Percentiles rank a stretch among this genome's conserved stretches.
phyloP scores from a whole-genome alignment of 2,113 vertebrate genomes.

The Hemiprocne comata region DNA sequence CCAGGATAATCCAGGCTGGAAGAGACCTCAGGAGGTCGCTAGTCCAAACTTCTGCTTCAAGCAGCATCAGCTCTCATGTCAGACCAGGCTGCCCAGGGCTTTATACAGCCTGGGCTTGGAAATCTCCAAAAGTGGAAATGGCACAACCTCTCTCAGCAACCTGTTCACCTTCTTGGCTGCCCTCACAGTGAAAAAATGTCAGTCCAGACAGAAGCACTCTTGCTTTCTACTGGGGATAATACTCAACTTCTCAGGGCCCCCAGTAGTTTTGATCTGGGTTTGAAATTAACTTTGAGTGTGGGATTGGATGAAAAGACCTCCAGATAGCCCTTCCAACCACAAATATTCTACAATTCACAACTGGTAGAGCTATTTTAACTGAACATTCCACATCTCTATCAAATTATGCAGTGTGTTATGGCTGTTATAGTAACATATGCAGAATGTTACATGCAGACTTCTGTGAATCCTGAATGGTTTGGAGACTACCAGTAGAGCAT shows the following conservation, averaged over 20 bases:
- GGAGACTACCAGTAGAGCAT: background rate
- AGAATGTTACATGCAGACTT: background rate
- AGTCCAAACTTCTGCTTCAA: background rate
- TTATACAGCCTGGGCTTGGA: background rate
- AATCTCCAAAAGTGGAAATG: background rate
- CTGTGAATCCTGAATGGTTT: background rate
- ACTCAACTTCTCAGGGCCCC: background rate
- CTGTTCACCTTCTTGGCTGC: background rate
- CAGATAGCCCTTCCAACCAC: background rate
- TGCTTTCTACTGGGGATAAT: background rate
- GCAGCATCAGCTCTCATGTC: background rate
- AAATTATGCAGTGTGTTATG: background rate
- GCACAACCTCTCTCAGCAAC: background rate
- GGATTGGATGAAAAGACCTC: background rate
- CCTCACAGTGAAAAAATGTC: background rate
- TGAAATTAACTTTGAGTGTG: background rate
- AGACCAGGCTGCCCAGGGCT: background rate
- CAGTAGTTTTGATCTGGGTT: background rate
- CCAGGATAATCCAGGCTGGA: background rate
- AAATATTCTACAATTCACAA: background rate
- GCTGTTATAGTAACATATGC: background rate
- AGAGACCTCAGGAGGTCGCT: background rate
- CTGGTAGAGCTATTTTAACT: background rate
- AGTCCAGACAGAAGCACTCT: background rate
- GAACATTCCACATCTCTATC: background rate